phyloP scores from a whole-genome alignment of 2,797 vertebrate genomes.

The Oreochromis mossambicus region DNA sequence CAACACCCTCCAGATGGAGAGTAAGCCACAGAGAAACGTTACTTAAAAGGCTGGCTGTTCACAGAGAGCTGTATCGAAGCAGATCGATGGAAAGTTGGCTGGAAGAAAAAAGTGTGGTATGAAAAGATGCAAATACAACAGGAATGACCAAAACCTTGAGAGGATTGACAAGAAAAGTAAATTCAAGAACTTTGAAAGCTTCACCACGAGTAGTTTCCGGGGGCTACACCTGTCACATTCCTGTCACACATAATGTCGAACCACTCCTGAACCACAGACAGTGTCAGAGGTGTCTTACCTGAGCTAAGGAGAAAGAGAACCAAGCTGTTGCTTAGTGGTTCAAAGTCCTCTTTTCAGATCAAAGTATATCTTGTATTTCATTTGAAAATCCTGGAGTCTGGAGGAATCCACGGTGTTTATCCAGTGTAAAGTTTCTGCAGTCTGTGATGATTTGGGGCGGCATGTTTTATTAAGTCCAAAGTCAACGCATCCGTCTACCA shows the following conservation, averaged over 20 bases:
- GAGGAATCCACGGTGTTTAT: background rate
- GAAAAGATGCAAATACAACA: background rate
- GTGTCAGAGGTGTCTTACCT: background rate
- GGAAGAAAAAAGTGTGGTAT: background rate
- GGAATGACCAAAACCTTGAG: background rate
- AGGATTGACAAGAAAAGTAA: background rate
- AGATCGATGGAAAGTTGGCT: background rate
- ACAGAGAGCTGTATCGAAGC: background rate
- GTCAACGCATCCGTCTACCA: background rate
- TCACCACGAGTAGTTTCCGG: rapidly evolving
- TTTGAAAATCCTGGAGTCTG: background rate
- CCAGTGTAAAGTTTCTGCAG: background rate
- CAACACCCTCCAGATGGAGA: background rate
- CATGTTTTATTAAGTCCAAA: background rate
- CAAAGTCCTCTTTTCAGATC: background rate
- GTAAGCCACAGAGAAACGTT: background rate
- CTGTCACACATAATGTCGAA: background rate
- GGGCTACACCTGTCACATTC: background rate
- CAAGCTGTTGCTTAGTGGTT: background rate
- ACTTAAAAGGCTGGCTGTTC: background rate
- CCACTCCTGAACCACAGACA: background rate
- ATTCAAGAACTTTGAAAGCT: background rate
- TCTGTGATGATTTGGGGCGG: background rate
- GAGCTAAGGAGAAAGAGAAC: background rate
- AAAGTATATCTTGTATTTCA: background rate